Base-by-base conservation (phyloP, 2,888 invertebrate species). In the Ceratothoa steindachneri region DNA sequence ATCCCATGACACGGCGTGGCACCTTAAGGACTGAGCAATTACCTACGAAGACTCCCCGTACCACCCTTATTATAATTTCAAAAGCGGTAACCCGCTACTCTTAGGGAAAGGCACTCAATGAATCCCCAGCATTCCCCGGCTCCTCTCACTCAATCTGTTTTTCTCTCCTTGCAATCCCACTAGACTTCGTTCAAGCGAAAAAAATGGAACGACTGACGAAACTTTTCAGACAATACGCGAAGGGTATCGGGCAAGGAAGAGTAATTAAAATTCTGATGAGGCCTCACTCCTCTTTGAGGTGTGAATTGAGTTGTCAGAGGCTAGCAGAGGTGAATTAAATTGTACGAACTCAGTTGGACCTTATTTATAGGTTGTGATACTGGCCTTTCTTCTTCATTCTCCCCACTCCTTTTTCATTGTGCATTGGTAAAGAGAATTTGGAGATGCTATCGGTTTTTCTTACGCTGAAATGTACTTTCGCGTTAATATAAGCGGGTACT, bases 261-360 rank as follows among this genome's bases (percentile, higher is more conserved):
- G 66, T 74, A 71, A 74, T 74, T 74, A 74, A 74, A 74, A 74
- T 74, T 67, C 71, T 70, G 67, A 74, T 67, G 74, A 66, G 67
- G 41, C 29, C 71, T 51, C 60, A 67, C 74, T 67, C 71, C 53
- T 67, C 66, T 68, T 55, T 60, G 67, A 74, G 71, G 74, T 74
- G 74, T 74, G 74, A 74, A 74, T 70, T 71, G 74, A 74, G 67
- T 71, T 74, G 74, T 74, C 74, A 71, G 67, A 74, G 64, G 64
- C 70, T 55, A 41, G 67, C 66, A 41, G 74, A 71, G 71, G 27
- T 74, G 74, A 74, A 74, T 74, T 74, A 70, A 74, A 70, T 70
- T 69, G 53, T 70, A 70, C 66, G 66, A 30, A 31, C 41, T 19
- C 29, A 31, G 30, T 53, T 55, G 55, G 53, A 27, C 29, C 24